Evolutionary conservation across 2,113 vertebrate species (phyloP), one percentile per base, ranked within the genome.

Genomic region (Orcinus orca): DNA sequence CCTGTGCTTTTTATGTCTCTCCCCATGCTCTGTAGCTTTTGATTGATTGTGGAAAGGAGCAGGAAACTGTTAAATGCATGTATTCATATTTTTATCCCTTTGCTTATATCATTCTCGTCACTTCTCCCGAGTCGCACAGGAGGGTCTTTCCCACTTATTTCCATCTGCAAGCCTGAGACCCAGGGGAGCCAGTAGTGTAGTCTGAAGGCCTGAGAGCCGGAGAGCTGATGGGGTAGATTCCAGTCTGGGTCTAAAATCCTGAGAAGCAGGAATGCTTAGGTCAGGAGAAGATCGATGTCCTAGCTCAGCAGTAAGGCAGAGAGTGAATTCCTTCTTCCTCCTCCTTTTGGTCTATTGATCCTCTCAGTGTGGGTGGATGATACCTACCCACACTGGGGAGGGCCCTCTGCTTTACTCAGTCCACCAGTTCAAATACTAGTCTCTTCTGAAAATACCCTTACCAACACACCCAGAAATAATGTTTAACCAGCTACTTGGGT

Each of bases 361-460:
- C 20, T 36, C 25, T 47, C 21, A 17, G 0, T 36, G 23, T 53
- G 55, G 8, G 3, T 41, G 60, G 38, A 41, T 41, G 62, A 23
- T 13, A 26, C 6, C 70, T 38, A 10, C n/a, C 26, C 31, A 36
- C 68, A 33, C 0, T 10, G 26, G n/a, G 41, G 41, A 70, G 68
- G 62, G 70, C 70, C 21, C 41, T 77, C 38, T 62, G 70, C 50
- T 88, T 60, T 21, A 76, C 60, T 89, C 68, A 18, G 21, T 33
- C 50, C 53, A 31, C 88, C 31, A 29, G 60, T 68, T 89, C 62
- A 62, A 70, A 77, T 55, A 71, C 36, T 70, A 23, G 41, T 77
- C 53, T 89, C 70, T 89, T 60, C 79, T 60, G 36, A 93, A 93
- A 96, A 55, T 70, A 29, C 33, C 68, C 62, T 96, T 21, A 70